These are phyloP conservation scores for Palaemon carinicauda DNA, from an alignment of 1,140 invertebrate genomes.

Conservation along the genomic window DNA sequence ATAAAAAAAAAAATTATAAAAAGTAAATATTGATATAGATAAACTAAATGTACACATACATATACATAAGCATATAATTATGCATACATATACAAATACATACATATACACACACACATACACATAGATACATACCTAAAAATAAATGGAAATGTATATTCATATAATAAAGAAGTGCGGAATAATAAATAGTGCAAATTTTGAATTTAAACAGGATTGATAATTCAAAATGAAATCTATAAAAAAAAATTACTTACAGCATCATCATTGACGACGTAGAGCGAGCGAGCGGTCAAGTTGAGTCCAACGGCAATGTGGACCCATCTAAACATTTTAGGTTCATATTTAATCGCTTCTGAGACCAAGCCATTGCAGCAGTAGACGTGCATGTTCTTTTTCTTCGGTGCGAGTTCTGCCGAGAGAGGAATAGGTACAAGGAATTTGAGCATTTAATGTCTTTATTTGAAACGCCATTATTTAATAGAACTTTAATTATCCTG, in stretches of 20 bases:
- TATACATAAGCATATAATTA: no score
- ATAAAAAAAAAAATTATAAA: no score
- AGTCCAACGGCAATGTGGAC: not conserved
- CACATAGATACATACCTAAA: not conserved
- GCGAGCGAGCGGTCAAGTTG: not conserved
- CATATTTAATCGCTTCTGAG: not conserved
- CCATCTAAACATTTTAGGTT: not conserved
- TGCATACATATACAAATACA: not conserved
- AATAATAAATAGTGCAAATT: no score
- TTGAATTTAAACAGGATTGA: no score
- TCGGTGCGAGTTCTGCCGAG: not conserved
- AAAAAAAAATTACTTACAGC: not conserved
- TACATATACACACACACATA: not conserved
- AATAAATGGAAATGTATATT: not conserved
- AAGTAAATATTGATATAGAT: no score
- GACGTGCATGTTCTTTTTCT: conserved; percentile 22
- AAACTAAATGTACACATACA: no score
- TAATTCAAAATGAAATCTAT: no score
- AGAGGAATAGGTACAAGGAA: no score
- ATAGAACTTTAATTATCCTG: no score
- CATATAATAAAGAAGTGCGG: no score
- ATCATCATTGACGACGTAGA: not conserved
- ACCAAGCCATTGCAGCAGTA: not conserved
- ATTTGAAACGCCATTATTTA: no score
- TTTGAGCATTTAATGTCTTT: no score